Base-by-base conservation (phyloP, 2,797 vertebrate species). In the Odontamblyopus rebecca region DNA sequence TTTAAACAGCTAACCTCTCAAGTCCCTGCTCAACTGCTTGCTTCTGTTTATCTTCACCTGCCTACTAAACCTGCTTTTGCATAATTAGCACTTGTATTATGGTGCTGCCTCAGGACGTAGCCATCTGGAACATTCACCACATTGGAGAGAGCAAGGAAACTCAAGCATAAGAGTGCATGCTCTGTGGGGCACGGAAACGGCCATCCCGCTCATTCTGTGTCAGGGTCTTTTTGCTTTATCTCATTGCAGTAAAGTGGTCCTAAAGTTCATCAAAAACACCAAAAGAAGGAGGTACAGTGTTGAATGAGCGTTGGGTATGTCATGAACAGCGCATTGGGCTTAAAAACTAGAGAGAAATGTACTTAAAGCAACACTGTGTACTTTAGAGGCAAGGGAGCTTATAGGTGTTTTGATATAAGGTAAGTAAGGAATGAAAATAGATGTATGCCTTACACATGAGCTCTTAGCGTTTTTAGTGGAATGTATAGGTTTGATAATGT, bases 221-320 rank as follows among this genome's bases (percentile, higher is more conserved):
- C 93, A 96, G 95, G 96, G 95, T 94, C 93, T 96, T 88, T 93
- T 96, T 95, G 95, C 94, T 96, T 96, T 95, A 94, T 97, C 93
- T 96, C 96, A 96, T 96, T 97, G 94, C 95, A 97, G 96, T 96
- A 95, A 95, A 95, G 93, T 95, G 95, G 96, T 94, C 95, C 94
- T 96, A 97, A 96, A 96, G 95, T 96, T 93, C 95, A 95, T 96
- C 94, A 95, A 92, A 97, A 95, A 95, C 95, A 95, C 95, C 94
- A 92, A 95, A 94, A 9, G 89, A 94, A 11, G 89, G 94, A 97
- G 94, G 95, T 89, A 89, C 84, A 85, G 88, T 89, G 88, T 86
- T 84, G 83, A 94, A 92, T 93, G 93, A 93, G 90, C 92, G 90
- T 91, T 90, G 88, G 92, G 92, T 88, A 89, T 93, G 89, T 82